Conservation (phyloP, 1,140 invertebrate genomes). For the Helicoverpa armigera region DNA sequence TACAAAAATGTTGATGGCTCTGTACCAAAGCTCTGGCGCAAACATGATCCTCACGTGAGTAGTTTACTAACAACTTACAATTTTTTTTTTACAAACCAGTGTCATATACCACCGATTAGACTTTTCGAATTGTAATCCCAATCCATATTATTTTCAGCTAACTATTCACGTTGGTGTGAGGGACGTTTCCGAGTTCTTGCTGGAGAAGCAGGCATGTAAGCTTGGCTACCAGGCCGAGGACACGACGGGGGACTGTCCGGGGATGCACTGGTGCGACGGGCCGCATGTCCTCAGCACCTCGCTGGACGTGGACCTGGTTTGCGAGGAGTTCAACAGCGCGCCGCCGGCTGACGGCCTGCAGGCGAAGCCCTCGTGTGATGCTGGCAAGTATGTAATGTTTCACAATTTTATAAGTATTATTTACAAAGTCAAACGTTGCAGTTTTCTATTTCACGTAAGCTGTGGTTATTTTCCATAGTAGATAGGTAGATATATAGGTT, state of each 20-base stretch:
- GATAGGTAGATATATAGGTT: no score
- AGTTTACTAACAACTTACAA: not conserved
- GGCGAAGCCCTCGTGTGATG: not conserved
- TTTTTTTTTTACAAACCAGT: no score
- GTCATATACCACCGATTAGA: no score
- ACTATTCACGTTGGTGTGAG: conserved; percentile 20
- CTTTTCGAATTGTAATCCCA: not conserved
- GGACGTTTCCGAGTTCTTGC: not conserved
- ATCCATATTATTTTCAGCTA: conserved; percentile 2
- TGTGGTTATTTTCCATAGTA: no score
- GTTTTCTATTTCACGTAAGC: no score
- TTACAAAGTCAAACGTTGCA: no score
- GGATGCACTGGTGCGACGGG: not conserved
- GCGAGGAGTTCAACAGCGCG: not conserved
- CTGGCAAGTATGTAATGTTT: conserved; percentile 3
- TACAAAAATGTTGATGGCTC: not conserved
- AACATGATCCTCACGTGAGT: conserved; percentile 17
- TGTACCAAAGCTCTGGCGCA: not conserved
- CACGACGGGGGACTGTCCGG: not conserved
- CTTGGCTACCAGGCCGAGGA: not conserved
- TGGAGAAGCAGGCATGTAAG: not conserved
- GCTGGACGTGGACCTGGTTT: not conserved
- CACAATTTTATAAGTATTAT: no score
- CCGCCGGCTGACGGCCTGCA: not conserved
- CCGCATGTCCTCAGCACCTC: not conserved